Evolutionary conservation across 1,140 invertebrate species (phyloP).

Genomic region (Octopus sinensis): DNA sequence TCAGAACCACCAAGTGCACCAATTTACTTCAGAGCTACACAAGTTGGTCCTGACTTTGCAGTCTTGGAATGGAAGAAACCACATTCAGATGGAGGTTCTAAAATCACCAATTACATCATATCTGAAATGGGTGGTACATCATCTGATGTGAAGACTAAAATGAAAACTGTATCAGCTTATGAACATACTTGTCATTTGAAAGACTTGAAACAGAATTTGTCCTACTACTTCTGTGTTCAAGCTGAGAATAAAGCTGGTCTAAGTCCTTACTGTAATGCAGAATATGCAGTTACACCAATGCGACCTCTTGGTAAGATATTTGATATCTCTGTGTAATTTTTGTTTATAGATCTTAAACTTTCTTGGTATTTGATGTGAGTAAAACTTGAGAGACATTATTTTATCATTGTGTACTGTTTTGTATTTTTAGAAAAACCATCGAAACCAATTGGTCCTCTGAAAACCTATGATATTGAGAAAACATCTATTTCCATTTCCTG

Average conservation of each 20-base stretch:
- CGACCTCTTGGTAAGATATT: constrained; percentile 85
- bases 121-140: constrained; percentile 37
- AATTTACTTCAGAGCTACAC: constrained; percentile 85
- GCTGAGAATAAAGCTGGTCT: constrained; percentile 90
- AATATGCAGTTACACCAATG: constrained; percentile 60
- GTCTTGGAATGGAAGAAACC: constrained; percentile 90
- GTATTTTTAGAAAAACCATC: neutral
- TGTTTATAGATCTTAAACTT: neutral
- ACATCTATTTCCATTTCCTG: constrained; percentile 83
- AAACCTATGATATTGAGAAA: constrained; percentile 83
- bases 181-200: constrained; percentile 1
- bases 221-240: constrained; percentile 63
- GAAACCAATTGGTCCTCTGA: constrained; percentile 31
- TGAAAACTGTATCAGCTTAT: neutral
- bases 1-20: constrained; percentile 88
- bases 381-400: neutral
- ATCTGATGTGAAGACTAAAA: neutral
- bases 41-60: constrained; percentile 89
- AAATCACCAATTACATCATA: constrained; percentile 67
- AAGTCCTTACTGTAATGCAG: constrained; percentile 22
- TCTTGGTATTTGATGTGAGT: too few relatives aligned
- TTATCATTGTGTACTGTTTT: neutral
- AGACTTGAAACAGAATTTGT: constrained; percentile 63
- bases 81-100: constrained; percentile 85
- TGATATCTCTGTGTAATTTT: neutral